Conservation (phyloP, 2,113 vertebrate species). For the Ondatra zibethicus region DNA sequence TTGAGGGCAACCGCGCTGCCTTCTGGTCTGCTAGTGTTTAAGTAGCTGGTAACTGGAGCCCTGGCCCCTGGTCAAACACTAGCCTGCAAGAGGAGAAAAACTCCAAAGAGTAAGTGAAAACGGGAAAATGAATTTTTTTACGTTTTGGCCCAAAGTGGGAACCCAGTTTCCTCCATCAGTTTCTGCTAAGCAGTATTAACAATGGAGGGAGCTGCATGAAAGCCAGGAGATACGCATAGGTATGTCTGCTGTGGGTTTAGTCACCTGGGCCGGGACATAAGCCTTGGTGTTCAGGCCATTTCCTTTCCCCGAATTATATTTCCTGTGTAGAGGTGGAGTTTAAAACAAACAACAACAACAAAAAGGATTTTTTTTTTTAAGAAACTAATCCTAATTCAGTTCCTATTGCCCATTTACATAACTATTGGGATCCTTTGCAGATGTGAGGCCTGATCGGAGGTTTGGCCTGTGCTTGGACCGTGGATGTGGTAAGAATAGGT, state of each 20-base stretch:
- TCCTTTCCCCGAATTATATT: background rate
- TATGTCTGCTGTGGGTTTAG: background rate
- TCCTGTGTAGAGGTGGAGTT: background rate
- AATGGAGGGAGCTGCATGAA: background rate
- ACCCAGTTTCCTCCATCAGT: background rate
- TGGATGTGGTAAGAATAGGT: background rate
- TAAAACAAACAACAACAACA: too few species aligned
- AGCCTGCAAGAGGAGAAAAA: background rate
- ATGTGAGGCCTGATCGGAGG: background rate
- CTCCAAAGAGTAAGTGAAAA: background rate
- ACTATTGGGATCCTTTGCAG: too few species aligned
- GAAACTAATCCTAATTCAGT: background rate
- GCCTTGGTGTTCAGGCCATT: background rate
- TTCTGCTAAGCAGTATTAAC: background rate
- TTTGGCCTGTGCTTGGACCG: background rate
- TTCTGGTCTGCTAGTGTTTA: background rate
- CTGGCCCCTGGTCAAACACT: background rate
- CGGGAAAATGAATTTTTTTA: background rate
- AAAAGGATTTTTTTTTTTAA: background rate
- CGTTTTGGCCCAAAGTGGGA: background rate
- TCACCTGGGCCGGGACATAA: too few species aligned
- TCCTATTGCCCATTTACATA: background rate
- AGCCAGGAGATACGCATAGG: background rate
- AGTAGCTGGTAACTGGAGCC: background rate
- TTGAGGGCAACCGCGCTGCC: background rate